Conservation (phyloP, 2,113 vertebrate species). For the Pelecanus crispus region DNA sequence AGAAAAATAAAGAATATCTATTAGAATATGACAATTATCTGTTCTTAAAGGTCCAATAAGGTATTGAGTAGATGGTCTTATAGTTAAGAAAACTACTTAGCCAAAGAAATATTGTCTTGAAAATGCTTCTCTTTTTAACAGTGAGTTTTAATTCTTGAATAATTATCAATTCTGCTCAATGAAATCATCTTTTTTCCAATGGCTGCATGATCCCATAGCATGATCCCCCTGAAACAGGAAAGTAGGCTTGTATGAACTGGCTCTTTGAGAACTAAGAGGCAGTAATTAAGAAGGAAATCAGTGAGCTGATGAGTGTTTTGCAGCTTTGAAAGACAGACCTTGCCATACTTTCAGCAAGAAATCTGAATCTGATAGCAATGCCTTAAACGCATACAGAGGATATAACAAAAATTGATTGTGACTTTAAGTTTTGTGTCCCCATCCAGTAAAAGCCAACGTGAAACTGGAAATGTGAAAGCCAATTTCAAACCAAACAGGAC, state of each 20-base stretch:
- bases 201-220: not conserved
- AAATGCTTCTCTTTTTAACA: not conserved
- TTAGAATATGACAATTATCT: not conserved
- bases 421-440: not conserved
- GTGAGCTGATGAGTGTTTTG: not conserved
- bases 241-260: not conserved
- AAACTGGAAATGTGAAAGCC: not conserved
- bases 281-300: not conserved
- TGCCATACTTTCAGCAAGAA: not conserved
- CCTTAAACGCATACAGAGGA: not conserved
- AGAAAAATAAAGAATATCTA: not conserved
- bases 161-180: not conserved
- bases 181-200: not conserved
- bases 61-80: not conserved
- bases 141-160: not conserved
- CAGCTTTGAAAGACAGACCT: not conserved
- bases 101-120: not conserved
- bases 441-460: not conserved
- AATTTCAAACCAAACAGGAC: not conserved
- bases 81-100: not conserved
- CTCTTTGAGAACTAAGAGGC: not conserved
- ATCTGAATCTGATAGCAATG: not conserved
- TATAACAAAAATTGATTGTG: not conserved
- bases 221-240: not conserved
- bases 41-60: not conserved